Evolutionary conservation across 1,140 invertebrate genomes (phyloP).

Genomic region (Listronotus oregonensis): DNA sequence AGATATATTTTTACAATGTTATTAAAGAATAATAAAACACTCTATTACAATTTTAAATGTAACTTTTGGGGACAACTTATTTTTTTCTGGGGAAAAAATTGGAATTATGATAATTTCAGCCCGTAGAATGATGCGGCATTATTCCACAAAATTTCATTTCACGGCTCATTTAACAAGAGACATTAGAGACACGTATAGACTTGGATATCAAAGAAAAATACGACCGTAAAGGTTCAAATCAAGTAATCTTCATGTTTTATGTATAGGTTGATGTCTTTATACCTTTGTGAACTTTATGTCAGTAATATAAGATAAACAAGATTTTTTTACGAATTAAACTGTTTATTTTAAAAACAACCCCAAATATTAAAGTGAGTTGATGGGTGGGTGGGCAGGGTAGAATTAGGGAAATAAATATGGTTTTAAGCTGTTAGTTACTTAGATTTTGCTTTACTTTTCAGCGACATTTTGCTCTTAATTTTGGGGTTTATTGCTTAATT

Average conservation of each 20-base stretch:
- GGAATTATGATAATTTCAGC: conserved; percentile 11
- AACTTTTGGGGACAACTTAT: not conserved
- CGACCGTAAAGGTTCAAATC: not conserved
- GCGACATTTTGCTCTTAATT: too few species aligned
- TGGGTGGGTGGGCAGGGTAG: too few species aligned
- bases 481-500: too few species aligned
- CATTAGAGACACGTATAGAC: conserved; percentile 1
- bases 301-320: too few species aligned
- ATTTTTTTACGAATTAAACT: too few species aligned
- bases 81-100: not conserved
- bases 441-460: too few species aligned
- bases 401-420: too few species aligned
- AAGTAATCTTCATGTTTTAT: conserved; percentile 12
- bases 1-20: too few species aligned
- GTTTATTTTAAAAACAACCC: too few species aligned
- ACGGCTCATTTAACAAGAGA: conserved; percentile 11
- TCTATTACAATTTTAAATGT: not conserved
- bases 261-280: conserved; percentile 8
- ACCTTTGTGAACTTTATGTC: not conserved
- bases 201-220: conserved; percentile 2
- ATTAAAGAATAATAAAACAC: too few species aligned
- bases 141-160: conserved; percentile 23
- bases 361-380: too few species aligned
- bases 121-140: conserved; percentile 6
- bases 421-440: too few species aligned